phyloP scores from a whole-genome alignment of 2,113 vertebrate genomes.

The Plectropomus leopardus region DNA sequence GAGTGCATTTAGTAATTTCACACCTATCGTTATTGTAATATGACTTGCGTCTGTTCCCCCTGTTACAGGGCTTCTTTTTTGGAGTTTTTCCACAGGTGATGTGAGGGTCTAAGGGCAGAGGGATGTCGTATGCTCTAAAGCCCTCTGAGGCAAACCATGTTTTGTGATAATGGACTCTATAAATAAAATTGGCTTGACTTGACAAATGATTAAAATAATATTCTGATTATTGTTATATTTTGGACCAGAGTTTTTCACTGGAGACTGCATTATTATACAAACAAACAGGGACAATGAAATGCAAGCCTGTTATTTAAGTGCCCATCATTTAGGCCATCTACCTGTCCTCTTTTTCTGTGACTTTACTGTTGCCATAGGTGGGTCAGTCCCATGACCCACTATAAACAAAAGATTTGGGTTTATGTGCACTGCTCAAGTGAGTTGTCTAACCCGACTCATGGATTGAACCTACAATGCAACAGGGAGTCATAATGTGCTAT shows the following conservation, averaged over 20 bases:
- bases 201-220: background rate
- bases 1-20: too few relatives aligned
- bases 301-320: background rate
- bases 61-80: too few relatives aligned
- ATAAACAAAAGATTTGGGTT: background rate
- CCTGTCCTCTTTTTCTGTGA: conserved; percentile 7
- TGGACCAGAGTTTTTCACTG: background rate
- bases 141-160: too few relatives aligned
- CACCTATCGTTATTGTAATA: too few relatives aligned
- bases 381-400: background rate
- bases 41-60: too few relatives aligned
- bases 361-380: background rate
- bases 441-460: background rate
- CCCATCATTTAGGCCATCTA: conserved; percentile 20
- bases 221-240: background rate
- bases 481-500: background rate
- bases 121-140: too few relatives aligned
- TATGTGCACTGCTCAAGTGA: background rate
- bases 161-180: too few relatives aligned
- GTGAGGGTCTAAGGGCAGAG: too few relatives aligned
- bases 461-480: background rate
- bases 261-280: background rate
- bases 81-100: too few relatives aligned
- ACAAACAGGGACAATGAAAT: background rate
- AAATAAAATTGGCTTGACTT: too few relatives aligned